phyloP scores from a whole-genome alignment of 2,888 invertebrate species.

The Lasioglossum villosulum region DNA sequence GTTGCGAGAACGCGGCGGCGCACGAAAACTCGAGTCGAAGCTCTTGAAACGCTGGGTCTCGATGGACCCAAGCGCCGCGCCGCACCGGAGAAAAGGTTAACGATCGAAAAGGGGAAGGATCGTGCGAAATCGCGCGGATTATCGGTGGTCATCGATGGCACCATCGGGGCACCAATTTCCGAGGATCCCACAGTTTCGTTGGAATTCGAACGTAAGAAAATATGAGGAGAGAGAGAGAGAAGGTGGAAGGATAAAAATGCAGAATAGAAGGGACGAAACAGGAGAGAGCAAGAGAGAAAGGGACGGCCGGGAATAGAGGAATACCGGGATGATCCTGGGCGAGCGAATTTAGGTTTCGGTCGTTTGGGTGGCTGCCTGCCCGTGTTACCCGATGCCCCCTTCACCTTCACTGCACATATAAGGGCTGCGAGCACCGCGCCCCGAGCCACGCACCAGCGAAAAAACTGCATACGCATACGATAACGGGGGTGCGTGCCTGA shows the following conservation, averaged over 20 bases:
- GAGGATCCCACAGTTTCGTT: not conserved
- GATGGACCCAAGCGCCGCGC: not conserved
- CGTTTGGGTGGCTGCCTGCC: slow-evolving; percentile 78
- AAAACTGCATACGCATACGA: slow-evolving; percentile 81
- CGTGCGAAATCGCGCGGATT: not conserved
- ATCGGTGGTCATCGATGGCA: not conserved
- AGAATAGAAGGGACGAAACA: not conserved
- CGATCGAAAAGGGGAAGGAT: not conserved
- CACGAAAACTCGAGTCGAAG: not conserved
- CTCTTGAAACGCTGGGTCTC: not conserved
- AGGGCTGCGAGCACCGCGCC: slow-evolving; percentile 77
- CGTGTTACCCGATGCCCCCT: slow-evolving; percentile 84
- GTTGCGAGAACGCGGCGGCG: not conserved
- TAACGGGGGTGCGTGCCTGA: slow-evolving; percentile 78
- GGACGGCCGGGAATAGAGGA: slow-evolving; percentile 31
- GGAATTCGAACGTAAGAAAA: not conserved
- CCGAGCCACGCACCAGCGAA: slow-evolving; percentile 81
- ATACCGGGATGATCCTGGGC: slow-evolving; percentile 54
- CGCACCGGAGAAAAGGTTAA: not conserved
- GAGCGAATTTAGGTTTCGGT: slow-evolving; percentile 74
- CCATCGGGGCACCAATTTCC: not conserved
- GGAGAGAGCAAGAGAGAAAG: not conserved
- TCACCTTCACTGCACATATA: slow-evolving; percentile 83
- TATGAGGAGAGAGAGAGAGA: not conserved
- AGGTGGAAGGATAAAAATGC: not conserved